Evolutionary conservation across 2,888 invertebrate species (phyloP).

Genomic region (Ichneumon xanthorius): DNA sequence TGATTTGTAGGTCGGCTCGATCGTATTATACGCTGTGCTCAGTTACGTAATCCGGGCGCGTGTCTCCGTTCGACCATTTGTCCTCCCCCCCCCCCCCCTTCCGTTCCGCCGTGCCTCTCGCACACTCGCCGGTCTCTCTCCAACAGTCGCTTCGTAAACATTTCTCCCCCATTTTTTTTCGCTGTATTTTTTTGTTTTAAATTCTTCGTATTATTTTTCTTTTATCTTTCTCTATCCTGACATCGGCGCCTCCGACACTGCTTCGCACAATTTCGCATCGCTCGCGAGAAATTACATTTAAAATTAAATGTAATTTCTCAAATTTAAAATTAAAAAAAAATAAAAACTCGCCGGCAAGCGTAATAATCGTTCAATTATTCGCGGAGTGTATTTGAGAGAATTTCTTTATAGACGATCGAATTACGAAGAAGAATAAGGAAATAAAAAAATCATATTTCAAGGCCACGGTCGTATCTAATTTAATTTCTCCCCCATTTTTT

Average conservation of each 20-base stretch:
- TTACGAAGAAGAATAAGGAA: background rate
- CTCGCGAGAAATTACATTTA: slow-evolving; percentile 28
- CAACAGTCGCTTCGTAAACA: background rate
- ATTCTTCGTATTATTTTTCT: no score
- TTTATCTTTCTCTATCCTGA: slow-evolving; percentile 47
- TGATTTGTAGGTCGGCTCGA: slow-evolving; percentile 81
- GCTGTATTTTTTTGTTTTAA: background rate
- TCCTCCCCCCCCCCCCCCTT: slow-evolving; percentile 40
- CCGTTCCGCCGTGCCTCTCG: slow-evolving; percentile 8
- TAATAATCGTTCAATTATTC: slow-evolving; percentile 1
- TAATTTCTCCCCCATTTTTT: slow-evolving; percentile 7
- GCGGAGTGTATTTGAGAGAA: background rate
- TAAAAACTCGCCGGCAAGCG: background rate
- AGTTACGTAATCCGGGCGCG: slow-evolving; percentile 76
- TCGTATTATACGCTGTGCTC: slow-evolving; percentile 72
- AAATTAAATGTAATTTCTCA: no score
- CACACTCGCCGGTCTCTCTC: slow-evolving; percentile 5
- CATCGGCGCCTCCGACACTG: slow-evolving; percentile 51
- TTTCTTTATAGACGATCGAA: slow-evolving; percentile 25
- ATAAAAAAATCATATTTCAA: background rate
- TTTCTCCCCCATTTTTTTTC: slow-evolving; percentile 32
- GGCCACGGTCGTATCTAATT: background rate
- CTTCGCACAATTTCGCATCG: slow-evolving; percentile 39
- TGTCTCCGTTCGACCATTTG: slow-evolving; percentile 66
- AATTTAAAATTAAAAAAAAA: background rate